Evolutionary conservation across 2,113 vertebrate species (phyloP).

Genomic region (Nicator chloris): DNA sequence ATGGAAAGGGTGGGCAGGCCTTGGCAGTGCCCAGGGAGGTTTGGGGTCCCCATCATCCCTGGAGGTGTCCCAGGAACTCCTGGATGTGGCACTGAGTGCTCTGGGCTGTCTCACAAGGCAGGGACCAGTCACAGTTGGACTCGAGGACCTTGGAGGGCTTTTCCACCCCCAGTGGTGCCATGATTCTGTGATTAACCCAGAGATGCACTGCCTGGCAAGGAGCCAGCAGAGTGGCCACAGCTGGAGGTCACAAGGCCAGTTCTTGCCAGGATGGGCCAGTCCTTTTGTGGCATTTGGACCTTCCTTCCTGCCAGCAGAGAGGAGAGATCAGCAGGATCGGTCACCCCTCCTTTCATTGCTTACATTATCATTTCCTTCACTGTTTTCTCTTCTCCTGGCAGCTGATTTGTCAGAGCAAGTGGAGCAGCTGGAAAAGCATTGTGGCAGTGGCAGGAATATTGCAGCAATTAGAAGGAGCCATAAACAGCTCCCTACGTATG

Average conservation of each 20-base stretch:
- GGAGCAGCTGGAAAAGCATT: conserved; percentile 30
- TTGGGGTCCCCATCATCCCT: rapidly evolving
- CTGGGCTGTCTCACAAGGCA: background rate
- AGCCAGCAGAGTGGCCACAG: background rate
- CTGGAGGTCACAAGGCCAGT: background rate
- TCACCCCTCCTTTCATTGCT: background rate
- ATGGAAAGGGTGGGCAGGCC: background rate
- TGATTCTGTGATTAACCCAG: rapidly evolving
- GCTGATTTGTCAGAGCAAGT: conserved; percentile 49
- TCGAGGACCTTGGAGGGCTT: rapidly evolving
- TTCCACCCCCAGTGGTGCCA: background rate
- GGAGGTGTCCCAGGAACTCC: background rate
- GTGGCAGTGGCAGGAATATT: conserved; percentile 48
- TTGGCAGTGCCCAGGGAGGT: background rate
- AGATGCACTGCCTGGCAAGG: background rate
- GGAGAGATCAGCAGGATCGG: background rate
- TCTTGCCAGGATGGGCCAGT: rapidly evolving
- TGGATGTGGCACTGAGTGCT: rapidly evolving
- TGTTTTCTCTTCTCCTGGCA: conserved; percentile 16
- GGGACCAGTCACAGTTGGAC: background rate
- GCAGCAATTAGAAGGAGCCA: conserved; percentile 56
- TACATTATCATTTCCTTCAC: conserved; percentile 46
- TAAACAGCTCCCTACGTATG: conserved; percentile 33
- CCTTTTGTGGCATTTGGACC: background rate
- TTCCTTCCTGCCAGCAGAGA: background rate